Conservation (phyloP, 2,797 vertebrate species). For the Novumbra hubbsi region DNA sequence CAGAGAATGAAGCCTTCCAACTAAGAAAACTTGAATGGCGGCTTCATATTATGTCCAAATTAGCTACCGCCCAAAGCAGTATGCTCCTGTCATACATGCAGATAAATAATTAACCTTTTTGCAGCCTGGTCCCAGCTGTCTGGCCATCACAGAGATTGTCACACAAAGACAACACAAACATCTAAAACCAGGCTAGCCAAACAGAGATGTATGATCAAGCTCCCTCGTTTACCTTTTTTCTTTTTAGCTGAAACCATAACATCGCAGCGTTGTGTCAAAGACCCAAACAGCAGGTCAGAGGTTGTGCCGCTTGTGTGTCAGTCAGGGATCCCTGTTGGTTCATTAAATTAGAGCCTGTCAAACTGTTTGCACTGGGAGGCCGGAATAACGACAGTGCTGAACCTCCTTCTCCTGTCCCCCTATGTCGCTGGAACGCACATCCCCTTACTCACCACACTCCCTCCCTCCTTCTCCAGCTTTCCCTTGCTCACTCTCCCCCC, state of each 20-base stretch:
- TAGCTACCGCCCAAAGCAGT: too few relatives aligned
- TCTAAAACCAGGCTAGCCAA: background rate
- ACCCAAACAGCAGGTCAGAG: background rate
- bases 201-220: background rate
- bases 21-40: background rate
- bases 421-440: background rate
- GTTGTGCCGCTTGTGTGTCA: background rate
- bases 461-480: background rate
- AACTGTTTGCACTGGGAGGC: constrained; percentile 20
- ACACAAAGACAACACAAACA: background rate
- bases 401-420: background rate
- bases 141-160: background rate
- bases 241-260: background rate
- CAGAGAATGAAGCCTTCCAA: background rate
- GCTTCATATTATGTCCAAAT: background rate
- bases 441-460: background rate
- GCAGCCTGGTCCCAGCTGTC: background rate
- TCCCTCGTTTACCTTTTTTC: background rate
- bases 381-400: constrained; percentile 3
- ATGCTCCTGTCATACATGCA: too few relatives aligned
- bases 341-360: constrained; percentile 39
- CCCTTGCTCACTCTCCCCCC: background rate
- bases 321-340: constrained; percentile 27
- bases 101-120: background rate
- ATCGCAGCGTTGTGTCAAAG: background rate